These are phyloP conservation scores for Drosophila pectinifera DNA, from an alignment of 1,140 invertebrate species.

Conservation along the genomic window DNA sequence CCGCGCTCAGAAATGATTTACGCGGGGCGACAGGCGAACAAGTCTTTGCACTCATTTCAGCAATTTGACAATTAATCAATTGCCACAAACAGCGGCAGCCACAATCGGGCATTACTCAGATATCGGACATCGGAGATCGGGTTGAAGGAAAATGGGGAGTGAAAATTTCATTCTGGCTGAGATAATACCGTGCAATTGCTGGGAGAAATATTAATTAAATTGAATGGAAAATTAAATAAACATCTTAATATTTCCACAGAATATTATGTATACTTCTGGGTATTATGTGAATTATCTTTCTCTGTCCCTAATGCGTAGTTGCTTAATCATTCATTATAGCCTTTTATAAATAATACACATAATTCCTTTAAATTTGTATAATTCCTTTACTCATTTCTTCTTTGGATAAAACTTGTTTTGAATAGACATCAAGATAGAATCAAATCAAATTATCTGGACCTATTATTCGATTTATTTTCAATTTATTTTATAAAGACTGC, in stretches of 20 bases:
- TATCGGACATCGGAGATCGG: slow-evolving; percentile 1
- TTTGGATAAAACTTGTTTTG: no score
- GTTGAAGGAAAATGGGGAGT: slow-evolving; percentile 28
- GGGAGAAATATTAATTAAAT: not conserved
- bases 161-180: not conserved
- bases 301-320: no score
- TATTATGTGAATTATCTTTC: no score
- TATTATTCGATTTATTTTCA: not conserved
- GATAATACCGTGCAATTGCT: not conserved
- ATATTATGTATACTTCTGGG: no score
- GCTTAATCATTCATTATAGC: no score
- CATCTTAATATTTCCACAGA: not conserved
- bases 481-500: not conserved
- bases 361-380: no score
- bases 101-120: slow-evolving; percentile 68
- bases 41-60: slow-evolving; percentile 83
- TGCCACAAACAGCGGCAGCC: slow-evolving; percentile 60
- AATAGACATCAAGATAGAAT: no score
- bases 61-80: slow-evolving; percentile 83
- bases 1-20: slow-evolving; percentile 70
- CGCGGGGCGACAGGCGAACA: slow-evolving; percentile 71
- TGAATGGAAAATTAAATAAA: not conserved
- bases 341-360: no score
- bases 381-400: no score
- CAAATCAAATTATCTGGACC: no score